Percentiles rank a stretch among this genome's conserved stretches.
phyloP scores from a whole-genome alignment of 2,113 vertebrate genomes.

The Nothobranchius furzeri region DNA sequence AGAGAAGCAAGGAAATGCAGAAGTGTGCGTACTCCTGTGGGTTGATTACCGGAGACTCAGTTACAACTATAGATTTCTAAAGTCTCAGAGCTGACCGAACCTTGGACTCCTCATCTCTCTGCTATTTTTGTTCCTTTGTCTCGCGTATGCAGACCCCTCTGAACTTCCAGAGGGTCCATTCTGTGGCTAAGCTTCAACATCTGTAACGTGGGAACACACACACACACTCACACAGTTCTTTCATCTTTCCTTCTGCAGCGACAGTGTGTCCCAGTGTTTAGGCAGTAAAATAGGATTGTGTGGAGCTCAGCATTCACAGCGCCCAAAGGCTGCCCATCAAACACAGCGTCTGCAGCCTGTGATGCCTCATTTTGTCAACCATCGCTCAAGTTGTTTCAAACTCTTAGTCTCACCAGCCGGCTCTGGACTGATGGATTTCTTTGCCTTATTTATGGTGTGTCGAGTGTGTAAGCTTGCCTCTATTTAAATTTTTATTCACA shows the following conservation, averaged over 20 bases:
- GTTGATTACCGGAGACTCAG: slow-evolving; percentile 16
- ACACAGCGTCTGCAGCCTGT: slow-evolving; percentile 35
- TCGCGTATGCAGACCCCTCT: slow-evolving; percentile 35
- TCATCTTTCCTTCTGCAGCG: slow-evolving; percentile 63
- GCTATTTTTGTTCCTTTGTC: slow-evolving; percentile 19
- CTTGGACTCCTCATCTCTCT: slow-evolving; percentile 26
- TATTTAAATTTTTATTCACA: slow-evolving; percentile 27
- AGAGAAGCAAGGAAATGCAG: slow-evolving; percentile 57
- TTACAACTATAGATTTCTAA: slow-evolving; percentile 12
- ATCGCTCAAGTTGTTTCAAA: slow-evolving; percentile 48
- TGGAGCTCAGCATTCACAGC: slow-evolving; percentile 64
- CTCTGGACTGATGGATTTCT: slow-evolving; percentile 37
- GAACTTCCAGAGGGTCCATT: slow-evolving; percentile 34
- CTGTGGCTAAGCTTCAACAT: slow-evolving; percentile 57
- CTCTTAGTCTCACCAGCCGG: slow-evolving; percentile 34
- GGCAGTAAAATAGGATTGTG: slow-evolving; percentile 72
- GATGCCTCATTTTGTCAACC: slow-evolving; percentile 36
- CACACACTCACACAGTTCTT: slow-evolving; percentile 40
- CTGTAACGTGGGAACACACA: slow-evolving; percentile 35
- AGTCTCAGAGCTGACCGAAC: slow-evolving; percentile 27
- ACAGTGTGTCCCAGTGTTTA: slow-evolving; percentile 62
- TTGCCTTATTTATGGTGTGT: slow-evolving; percentile 11
- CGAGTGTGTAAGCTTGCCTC: slow-evolving; percentile 1
- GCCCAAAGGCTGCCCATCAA: slow-evolving; percentile 63
- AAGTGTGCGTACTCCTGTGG: slow-evolving; percentile 31